Conservation (phyloP, 2,113 vertebrate species). For the Callipepla squamata region DNA sequence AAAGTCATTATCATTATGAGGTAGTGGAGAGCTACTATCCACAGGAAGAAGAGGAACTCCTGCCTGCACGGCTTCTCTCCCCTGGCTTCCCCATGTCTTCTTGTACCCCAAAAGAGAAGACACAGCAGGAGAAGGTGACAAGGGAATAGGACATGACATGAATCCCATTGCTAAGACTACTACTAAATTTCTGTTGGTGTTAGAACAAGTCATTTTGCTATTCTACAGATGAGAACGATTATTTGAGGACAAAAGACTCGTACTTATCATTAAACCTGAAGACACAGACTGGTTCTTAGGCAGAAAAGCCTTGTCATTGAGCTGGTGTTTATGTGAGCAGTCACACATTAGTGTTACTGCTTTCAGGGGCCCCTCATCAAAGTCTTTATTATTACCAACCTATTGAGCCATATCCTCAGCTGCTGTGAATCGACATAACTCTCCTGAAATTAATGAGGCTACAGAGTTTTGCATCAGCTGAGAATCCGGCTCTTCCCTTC, state of each 20-base stretch:
- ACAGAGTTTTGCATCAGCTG: conserved; percentile 2
- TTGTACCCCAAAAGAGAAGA: conserved; percentile 28
- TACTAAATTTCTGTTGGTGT: conserved; percentile 53
- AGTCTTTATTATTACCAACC: conserved; percentile 56
- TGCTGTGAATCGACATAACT: conserved; percentile 41
- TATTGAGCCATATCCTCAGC: conserved; percentile 37
- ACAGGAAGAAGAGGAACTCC: conserved; percentile 41
- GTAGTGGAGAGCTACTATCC: conserved; percentile 12
- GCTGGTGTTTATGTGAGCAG: conserved; percentile 64
- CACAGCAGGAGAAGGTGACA: conserved; percentile 15
- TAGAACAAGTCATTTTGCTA: conserved; percentile 52
- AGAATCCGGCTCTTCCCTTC: neutral
- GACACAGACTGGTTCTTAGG: conserved; percentile 53
- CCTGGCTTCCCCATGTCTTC: conserved; percentile 1
- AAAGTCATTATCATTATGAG: conserved; percentile 49
- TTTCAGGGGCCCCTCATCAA: conserved; percentile 56
- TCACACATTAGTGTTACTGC: conserved; percentile 47
- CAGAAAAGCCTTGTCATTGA: conserved; percentile 67
- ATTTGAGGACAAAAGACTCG: conserved; percentile 67
- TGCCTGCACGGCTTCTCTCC: conserved; percentile 1
- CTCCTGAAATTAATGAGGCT: conserved; percentile 43
- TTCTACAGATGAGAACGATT: conserved; percentile 57
- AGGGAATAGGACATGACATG: conserved; percentile 42
- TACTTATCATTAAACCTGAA: conserved; percentile 67
- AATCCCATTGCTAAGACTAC: conserved; percentile 46